These are phyloP conservation scores for Darevskia nairensis DNA, from an alignment of 2,797 vertebrate genomes.

Conservation along the genomic window DNA sequence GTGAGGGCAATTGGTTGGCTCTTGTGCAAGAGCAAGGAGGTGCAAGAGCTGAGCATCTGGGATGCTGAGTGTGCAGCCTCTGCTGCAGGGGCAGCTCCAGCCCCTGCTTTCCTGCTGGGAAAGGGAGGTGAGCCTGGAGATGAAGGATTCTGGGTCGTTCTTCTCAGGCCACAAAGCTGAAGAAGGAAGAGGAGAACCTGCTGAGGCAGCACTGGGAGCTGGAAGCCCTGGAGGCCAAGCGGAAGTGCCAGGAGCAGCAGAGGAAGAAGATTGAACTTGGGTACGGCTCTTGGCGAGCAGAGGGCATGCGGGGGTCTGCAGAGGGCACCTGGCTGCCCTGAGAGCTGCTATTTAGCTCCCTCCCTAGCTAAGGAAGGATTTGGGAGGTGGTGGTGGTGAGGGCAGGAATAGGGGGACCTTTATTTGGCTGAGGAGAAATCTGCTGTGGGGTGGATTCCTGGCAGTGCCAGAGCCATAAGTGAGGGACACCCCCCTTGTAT, in stretches of 20 bases:
- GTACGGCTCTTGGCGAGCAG: conserved; percentile 22
- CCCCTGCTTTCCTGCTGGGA: background rate
- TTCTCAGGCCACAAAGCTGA: conserved; percentile 85
- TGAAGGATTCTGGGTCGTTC: background rate
- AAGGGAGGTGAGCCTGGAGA: background rate
- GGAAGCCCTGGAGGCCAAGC: conserved; percentile 87
- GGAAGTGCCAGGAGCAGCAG: conserved; percentile 81
- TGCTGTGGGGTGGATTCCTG: too few species aligned
- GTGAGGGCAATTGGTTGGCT: too few species aligned
- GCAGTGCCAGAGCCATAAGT: too few species aligned
- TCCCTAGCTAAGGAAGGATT: too few species aligned
- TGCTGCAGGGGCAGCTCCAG: background rate
- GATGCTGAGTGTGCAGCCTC: too few species aligned
- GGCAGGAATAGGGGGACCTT: background rate
- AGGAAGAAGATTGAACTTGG: conserved; percentile 83
- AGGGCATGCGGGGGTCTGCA: too few species aligned
- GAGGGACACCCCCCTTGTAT: too few species aligned
- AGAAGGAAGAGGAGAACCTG: conserved; percentile 89
- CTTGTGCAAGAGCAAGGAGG: background rate
- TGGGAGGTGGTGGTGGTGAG: background rate
- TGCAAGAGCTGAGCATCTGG: background rate
- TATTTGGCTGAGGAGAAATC: too few species aligned
- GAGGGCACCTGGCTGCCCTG: background rate
- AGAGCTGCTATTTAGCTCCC: background rate
- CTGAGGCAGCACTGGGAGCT: conserved; percentile 87